Conservation (phyloP, 1,140 invertebrate species). For the Gryllus bimaculatus region DNA sequence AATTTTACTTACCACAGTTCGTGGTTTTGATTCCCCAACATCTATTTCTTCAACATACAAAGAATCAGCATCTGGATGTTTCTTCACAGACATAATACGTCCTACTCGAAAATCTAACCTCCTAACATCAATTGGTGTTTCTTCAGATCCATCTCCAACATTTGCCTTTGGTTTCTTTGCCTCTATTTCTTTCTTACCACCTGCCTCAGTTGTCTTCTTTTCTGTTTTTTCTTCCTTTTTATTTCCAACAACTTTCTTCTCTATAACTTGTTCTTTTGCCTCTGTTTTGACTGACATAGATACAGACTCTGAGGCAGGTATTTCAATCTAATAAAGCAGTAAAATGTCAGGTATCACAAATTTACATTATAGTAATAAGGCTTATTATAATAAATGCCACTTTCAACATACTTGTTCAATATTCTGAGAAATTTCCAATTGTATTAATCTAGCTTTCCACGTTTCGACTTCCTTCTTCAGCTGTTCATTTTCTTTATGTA, state of each 20-base stretch:
- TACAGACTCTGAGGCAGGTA: too few relatives aligned
- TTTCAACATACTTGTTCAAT: conserved; percentile 12
- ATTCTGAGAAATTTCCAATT: conserved; percentile 13
- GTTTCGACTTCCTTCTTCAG: conserved; percentile 17
- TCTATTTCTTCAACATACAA: conserved; percentile 92
- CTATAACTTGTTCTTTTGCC: too few relatives aligned
- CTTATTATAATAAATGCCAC: too few relatives aligned
- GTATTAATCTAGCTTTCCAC: conserved; percentile 18
- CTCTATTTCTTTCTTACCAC: conserved; percentile 14
- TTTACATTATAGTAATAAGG: too few relatives aligned
- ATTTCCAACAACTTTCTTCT: not conserved
- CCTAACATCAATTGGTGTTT: conserved; percentile 16
- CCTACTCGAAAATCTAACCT: conserved; percentile 86
- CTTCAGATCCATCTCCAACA: conserved; percentile 9
- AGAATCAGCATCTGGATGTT: conserved; percentile 90
- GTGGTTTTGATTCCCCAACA: conserved; percentile 49
- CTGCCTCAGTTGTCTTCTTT: conserved; percentile 9
- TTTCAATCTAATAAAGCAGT: too few relatives aligned
- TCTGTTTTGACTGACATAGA: too few relatives aligned
- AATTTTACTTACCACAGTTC: conserved; percentile 36
- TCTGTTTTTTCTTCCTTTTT: conserved; percentile 6
- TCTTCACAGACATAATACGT: conserved; percentile 80
- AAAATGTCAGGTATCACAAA: too few relatives aligned
- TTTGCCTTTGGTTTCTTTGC: conserved; percentile 7
- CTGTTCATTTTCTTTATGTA: conserved; percentile 17